Conservation (phyloP, 2,113 vertebrate genomes). For the Enhydra lutris region DNA sequence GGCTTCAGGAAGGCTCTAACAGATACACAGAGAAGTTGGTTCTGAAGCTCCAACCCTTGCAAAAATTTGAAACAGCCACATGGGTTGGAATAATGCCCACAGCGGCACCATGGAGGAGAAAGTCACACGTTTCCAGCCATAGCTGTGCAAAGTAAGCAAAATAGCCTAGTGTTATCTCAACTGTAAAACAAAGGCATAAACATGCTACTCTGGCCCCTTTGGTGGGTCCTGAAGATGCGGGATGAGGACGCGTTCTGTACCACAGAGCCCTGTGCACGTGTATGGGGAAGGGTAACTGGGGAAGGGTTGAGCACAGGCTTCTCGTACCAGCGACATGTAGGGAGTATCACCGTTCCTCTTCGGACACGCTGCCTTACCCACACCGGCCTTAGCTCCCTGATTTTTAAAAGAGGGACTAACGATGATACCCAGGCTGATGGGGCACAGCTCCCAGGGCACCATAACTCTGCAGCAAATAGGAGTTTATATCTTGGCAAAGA, state of each 20-base stretch:
- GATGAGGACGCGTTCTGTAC: accelerated
- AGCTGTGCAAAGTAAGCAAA: background rate
- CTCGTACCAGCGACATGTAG: background rate
- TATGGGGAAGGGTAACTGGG: background rate
- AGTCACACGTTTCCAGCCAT: background rate
- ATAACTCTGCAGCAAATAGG: background rate
- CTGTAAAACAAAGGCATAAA: background rate
- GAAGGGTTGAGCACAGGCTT: background rate
- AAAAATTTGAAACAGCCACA: background rate
- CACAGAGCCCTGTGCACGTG: background rate
- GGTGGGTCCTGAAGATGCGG: background rate
- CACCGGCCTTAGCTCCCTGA: background rate
- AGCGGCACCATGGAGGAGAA: background rate
- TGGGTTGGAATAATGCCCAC: background rate
- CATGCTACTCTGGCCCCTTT: background rate
- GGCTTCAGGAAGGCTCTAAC: background rate
- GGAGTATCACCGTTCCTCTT: background rate
- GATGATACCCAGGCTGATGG: too few species aligned
- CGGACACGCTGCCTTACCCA: background rate
- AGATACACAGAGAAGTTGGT: background rate
- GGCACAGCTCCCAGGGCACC: background rate
- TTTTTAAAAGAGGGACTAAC: too few species aligned
- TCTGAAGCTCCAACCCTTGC: background rate
- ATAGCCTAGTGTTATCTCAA: background rate
- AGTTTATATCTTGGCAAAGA: background rate